These are phyloP conservation scores for Leguminivora glycinivorella DNA, from an alignment of 1,140 invertebrate genomes.

Conservation along the genomic window DNA sequence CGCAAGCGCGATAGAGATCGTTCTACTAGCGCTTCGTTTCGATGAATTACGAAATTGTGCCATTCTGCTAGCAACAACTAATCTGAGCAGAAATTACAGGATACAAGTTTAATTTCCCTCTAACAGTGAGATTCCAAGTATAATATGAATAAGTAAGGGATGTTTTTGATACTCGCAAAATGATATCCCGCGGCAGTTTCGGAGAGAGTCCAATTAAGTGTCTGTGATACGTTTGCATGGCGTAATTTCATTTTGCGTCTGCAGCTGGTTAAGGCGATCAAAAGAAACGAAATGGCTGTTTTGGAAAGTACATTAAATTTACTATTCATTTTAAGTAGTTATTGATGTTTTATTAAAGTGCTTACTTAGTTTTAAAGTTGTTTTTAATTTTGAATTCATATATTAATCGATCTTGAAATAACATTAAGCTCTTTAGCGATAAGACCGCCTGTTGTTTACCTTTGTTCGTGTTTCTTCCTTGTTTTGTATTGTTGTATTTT, in stretches of 20 bases:
- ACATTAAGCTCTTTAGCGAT: no score
- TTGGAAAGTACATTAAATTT: not conserved
- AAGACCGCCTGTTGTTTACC: no score
- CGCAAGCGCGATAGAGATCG: no score
- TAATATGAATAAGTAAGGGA: constrained; percentile 33
- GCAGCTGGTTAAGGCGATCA: constrained; percentile 39
- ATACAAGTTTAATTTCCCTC: constrained; percentile 39
- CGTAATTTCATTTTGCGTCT: constrained; percentile 49
- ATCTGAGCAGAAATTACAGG: not conserved
- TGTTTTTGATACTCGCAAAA: constrained; percentile 41
- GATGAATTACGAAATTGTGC: no score
- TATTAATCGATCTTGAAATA: no score
- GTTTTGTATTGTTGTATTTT: no score
- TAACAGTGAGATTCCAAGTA: constrained; percentile 34
- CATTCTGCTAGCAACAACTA: constrained; percentile 1
- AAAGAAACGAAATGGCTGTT: not conserved
- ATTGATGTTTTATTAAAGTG: no score
- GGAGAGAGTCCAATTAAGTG: constrained; percentile 55
- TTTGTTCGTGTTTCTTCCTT: no score
- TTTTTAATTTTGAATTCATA: no score
- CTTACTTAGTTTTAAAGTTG: no score
- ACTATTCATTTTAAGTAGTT: not conserved
- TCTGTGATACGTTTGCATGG: constrained; percentile 50
- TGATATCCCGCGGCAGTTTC: constrained; percentile 39
- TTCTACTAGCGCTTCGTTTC: no score